A percentile compares a stretch with the other conserved stretches of the same genome.
phyloP scores from a whole-genome alignment of 1,140 invertebrate genomes.

The Drosophila sturtevanti region DNA sequence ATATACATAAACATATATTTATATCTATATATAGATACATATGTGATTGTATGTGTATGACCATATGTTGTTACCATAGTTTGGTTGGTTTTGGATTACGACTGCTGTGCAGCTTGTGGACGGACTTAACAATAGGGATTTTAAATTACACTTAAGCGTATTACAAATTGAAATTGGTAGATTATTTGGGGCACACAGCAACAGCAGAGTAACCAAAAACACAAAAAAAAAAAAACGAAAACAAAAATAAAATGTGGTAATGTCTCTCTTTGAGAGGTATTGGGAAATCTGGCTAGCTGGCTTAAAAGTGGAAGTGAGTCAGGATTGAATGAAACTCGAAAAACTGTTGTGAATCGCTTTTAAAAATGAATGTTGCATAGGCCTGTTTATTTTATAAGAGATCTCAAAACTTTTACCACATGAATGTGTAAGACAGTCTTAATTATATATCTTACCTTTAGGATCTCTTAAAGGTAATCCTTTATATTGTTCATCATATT shows the following conservation, averaged over 20 bases:
- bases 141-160: constrained; percentile 39
- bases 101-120: constrained; percentile 31
- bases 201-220: not conserved
- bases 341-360: not conserved
- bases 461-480: too few species aligned
- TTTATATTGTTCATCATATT: too few species aligned
- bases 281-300: constrained; percentile 3
- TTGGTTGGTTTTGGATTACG: constrained; percentile 37
- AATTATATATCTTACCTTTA: too few species aligned
- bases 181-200: constrained; percentile 1
- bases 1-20: too few species aligned
- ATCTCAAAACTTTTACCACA: not conserved
- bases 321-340: constrained; percentile 7
- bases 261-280: constrained; percentile 12
- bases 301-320: constrained; percentile 2
- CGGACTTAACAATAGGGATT: constrained; percentile 50
- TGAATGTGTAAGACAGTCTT: not conserved
- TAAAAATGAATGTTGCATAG: not conserved
- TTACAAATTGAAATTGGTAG: constrained; percentile 39
- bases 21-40: constrained; percentile 6
- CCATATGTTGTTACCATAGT: constrained; percentile 28
- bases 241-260: constrained; percentile 16
- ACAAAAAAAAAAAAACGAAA: not conserved
- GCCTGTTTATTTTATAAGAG: not conserved
- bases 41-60: constrained; percentile 9